phyloP scores from a whole-genome alignment of 2,113 vertebrate species.

The Cyprinodon tularosa region DNA sequence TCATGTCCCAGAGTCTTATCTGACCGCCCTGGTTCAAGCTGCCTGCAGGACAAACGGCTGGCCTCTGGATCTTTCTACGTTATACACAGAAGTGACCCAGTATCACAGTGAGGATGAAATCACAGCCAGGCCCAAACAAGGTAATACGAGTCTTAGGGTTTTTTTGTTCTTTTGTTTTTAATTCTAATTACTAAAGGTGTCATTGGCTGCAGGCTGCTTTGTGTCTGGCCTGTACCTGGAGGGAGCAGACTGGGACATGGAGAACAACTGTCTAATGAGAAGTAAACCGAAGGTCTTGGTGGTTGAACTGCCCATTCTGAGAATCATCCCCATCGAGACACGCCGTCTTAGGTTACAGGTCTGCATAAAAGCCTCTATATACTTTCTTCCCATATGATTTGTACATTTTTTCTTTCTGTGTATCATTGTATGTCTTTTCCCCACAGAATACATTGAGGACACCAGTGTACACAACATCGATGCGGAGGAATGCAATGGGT shows the following conservation, averaged over 20 bases:
- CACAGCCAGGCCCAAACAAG: slow-evolving; percentile 79
- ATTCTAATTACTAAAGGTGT: slow-evolving; percentile 1
- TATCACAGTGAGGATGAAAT: slow-evolving; percentile 84
- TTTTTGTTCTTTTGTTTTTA: neutral
- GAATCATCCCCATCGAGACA: slow-evolving; percentile 87
- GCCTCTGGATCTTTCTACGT: slow-evolving; percentile 92
- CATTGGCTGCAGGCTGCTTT: slow-evolving; percentile 83
- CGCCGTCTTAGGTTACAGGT: slow-evolving; percentile 89
- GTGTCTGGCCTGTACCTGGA: slow-evolving; percentile 92
- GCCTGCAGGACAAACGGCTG: slow-evolving; percentile 91
- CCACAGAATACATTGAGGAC: slow-evolving; percentile 89
- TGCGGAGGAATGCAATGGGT: slow-evolving; percentile 91
- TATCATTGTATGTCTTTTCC: slow-evolving; percentile 13
- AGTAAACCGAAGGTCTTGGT: slow-evolving; percentile 89
- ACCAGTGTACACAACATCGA: slow-evolving; percentile 92
- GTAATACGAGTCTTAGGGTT: slow-evolving; percentile 61
- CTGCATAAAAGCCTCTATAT: neutral
- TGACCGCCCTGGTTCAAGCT: slow-evolving; percentile 91
- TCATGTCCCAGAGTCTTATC: slow-evolving; percentile 92
- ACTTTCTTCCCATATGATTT: neutral
- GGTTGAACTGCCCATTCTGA: slow-evolving; percentile 88
- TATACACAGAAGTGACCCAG: slow-evolving; percentile 93
- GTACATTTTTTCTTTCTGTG: neutral
- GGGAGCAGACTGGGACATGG: slow-evolving; percentile 91
- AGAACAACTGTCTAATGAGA: slow-evolving; percentile 81